phyloP scores from a whole-genome alignment of 2,888 invertebrate species.

The Ichneumon xanthorius region DNA sequence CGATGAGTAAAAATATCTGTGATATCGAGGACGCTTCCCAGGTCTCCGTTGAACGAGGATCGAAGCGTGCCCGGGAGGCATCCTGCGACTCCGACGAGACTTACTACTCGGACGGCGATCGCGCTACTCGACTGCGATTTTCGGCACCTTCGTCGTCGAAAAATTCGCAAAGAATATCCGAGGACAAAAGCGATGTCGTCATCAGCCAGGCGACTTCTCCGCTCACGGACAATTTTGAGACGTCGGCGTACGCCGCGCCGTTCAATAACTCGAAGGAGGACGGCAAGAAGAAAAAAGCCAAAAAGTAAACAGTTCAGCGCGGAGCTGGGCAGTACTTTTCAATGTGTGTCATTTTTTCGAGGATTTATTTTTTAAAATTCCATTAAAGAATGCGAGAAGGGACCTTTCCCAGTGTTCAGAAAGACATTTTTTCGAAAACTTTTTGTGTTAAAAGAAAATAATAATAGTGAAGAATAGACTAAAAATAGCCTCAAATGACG shows the following conservation, averaged over 20 bases:
- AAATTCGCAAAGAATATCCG: slow-evolving; percentile 6
- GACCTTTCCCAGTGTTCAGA: too few species aligned
- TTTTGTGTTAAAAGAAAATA: too few species aligned
- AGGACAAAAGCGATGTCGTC: slow-evolving; percentile 25
- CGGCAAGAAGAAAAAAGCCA: slow-evolving; percentile 45
- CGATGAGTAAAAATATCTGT: background rate
- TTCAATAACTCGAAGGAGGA: background rate
- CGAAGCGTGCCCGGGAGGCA: background rate
- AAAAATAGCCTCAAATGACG: too few species aligned
- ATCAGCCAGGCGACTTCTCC: slow-evolving; percentile 54
- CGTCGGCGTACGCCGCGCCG: background rate
- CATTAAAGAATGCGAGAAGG: too few species aligned
- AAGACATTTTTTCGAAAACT: too few species aligned
- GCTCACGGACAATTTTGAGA: background rate
- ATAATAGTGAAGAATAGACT: too few species aligned
- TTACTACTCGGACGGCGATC: slow-evolving; percentile 39
- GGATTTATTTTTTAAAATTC: too few species aligned
- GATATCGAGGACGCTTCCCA: background rate
- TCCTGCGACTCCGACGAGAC: slow-evolving; percentile 58
- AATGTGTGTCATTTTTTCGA: too few species aligned
- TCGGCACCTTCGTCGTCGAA: background rate
- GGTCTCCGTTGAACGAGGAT: background rate
- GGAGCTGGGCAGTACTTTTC: too few species aligned
- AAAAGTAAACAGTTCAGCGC: slow-evolving; percentile 46
- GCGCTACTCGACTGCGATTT: background rate